Conservation (phyloP, 2,888 invertebrate species). For the Tolmerus cingulatus region DNA sequence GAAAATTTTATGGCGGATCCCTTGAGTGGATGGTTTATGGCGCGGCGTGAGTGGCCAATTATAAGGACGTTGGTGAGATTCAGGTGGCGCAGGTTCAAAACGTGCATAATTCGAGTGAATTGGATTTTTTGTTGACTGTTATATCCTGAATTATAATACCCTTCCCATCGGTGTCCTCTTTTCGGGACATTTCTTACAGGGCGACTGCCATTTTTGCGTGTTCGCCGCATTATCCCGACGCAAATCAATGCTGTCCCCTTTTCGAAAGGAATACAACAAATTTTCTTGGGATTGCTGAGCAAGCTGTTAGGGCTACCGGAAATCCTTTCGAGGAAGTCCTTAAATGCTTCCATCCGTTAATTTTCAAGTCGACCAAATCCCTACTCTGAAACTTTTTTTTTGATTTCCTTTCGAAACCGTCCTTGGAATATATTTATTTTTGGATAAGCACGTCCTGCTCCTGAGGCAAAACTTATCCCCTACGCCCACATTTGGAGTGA, state of each 20-base stretch:
- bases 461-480: not conserved
- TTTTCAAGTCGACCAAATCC: not conserved
- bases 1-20: not conserved
- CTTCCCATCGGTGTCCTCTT: not conserved
- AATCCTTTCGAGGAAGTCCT: not conserved
- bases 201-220: not conserved
- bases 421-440: not conserved
- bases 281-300: not conserved
- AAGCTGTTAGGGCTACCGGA: not conserved
- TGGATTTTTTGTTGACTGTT: not conserved
- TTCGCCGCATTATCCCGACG: not conserved
- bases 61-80: not conserved
- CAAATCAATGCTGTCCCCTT: not conserved
- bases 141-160: not conserved
- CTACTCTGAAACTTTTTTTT: not conserved
- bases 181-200: not conserved
- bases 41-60: not conserved
- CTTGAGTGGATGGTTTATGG: not conserved
- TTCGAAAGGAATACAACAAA: not conserved
- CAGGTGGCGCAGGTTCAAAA: not conserved
- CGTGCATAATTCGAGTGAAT: not conserved
- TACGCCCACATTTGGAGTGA: not conserved
- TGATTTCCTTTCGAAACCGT: not conserved
- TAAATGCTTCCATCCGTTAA: not conserved
- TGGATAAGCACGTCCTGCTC: not conserved